Conservation (phyloP, 2,113 vertebrate species). For the Lepisosteus osseus region DNA sequence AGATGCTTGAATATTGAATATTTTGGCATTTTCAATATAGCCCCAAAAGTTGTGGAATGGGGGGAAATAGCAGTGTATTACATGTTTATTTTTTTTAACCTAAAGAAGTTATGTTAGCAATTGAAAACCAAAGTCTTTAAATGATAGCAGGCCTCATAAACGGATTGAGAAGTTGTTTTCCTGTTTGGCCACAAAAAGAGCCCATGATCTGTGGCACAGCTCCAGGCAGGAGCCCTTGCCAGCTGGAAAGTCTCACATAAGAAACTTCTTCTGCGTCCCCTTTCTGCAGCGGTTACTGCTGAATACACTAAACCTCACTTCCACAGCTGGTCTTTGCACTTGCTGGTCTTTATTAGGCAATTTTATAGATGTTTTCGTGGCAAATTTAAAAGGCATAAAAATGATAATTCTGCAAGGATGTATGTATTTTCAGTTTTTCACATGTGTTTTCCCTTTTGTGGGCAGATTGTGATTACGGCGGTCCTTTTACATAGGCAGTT, state of each 20-base stretch:
- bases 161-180: not conserved
- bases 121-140: no score
- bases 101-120: no score
- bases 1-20: no score
- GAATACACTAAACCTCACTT: not conserved
- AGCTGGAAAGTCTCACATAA: not conserved
- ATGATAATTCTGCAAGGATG: not conserved
- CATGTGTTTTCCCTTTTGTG: no score
- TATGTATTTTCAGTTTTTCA: no score
- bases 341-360: not conserved
- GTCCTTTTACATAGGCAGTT: no score
- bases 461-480: no score
- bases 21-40: no score
- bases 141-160: no score
- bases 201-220: not conserved
- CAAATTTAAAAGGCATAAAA: not conserved
- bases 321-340: not conserved
- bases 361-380: not conserved
- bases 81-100: no score
- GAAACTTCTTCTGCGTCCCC: not conserved
- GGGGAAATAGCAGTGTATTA: no score
- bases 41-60: no score
- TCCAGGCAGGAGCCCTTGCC: not conserved
- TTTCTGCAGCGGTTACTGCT: constrained; percentile 13
- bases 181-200: not conserved